Evolutionary conservation across 2,888 invertebrate species (phyloP), one percentile per base, ranked within the genome.

Genomic region (Drosophila longiperda): DNA sequence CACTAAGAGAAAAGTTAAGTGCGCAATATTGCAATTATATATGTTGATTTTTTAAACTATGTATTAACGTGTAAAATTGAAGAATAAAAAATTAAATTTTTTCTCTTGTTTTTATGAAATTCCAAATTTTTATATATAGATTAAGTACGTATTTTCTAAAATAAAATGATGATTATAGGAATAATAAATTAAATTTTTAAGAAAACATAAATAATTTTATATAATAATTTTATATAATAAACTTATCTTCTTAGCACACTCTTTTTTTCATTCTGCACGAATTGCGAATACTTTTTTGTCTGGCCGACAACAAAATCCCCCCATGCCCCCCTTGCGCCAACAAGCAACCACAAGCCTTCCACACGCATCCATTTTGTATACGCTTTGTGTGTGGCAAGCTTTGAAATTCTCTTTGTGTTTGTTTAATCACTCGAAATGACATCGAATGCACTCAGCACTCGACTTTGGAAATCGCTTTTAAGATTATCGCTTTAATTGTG

Each of bases 371-470:
- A 54, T 54, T 52, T 54, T 50, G 71, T 52, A 72, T 83, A 83
- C 82, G 80, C 55, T 79, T 61, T 77, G 75, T 36, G 70, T 20
- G 52, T 52, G 33, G 73, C 60, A 52, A 52, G 69, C 75, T 82
- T 75, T 85, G 78, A 82, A 82, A 63, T 58, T 59, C 15, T 38
- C 57, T 84, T 84, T 88, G 73, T 86, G 83, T 73, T 75, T 84
- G 83, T 63, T 74, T 78, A 88, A 88, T 88, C 86, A 81, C 64
- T 78, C 66, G 81, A 65, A 83, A 75, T 83, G 85, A 67, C 70
- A 74, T 77, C 78, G 83, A 65, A 71, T 73, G 80, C 85, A 80
- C 61, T 58, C 45, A 57, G 34, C 50, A 42, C 62, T 54, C 52
- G 68, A 62, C 68, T 57, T 42, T 72, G 54, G 48, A 72, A 50